A percentile compares a stretch with the other conserved stretches of the same genome.
Conservation (phyloP, 2,797 vertebrate species). For the Acropternis orthonyx region DNA sequence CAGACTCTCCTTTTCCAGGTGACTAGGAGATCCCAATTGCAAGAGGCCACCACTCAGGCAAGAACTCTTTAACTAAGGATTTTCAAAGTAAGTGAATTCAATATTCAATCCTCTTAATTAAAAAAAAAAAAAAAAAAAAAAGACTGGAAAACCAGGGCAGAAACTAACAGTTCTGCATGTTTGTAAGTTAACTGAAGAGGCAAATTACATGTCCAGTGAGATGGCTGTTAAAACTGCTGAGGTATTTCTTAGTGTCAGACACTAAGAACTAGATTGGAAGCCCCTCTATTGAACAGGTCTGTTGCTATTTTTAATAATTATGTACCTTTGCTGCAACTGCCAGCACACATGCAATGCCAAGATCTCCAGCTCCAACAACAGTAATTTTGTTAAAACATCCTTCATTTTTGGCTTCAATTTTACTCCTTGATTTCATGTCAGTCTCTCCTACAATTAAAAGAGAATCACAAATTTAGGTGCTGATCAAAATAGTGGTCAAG, state of each 20-base stretch:
- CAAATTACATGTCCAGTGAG: not conserved
- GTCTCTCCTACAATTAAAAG: constrained; percentile 70
- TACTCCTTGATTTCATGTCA: constrained; percentile 57
- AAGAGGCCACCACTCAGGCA: not conserved
- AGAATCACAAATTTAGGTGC: not conserved
- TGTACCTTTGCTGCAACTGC: constrained; percentile 90
- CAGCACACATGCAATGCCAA: constrained; percentile 89
- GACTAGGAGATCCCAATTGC: not conserved
- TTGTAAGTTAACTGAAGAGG: not conserved
- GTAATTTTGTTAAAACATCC: constrained; percentile 83
- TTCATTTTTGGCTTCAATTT: constrained; percentile 59
- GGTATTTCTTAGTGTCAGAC: not conserved
- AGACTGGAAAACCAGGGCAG: not conserved
- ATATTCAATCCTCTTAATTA: not conserved
- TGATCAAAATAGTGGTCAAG: not conserved
- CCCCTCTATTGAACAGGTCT: not conserved
- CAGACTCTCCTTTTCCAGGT: not conserved
- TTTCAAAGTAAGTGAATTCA: not conserved
- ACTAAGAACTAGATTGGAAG: not conserved
- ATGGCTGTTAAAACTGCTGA: not conserved
- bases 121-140: not conserved
- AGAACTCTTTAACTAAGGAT: not conserved
- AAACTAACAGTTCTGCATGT: not conserved
- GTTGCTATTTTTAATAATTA: not conserved
- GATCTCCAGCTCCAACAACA: constrained; percentile 90